Conservation (phyloP, 2,888 invertebrate species). For the Lasioglossum morio region DNA sequence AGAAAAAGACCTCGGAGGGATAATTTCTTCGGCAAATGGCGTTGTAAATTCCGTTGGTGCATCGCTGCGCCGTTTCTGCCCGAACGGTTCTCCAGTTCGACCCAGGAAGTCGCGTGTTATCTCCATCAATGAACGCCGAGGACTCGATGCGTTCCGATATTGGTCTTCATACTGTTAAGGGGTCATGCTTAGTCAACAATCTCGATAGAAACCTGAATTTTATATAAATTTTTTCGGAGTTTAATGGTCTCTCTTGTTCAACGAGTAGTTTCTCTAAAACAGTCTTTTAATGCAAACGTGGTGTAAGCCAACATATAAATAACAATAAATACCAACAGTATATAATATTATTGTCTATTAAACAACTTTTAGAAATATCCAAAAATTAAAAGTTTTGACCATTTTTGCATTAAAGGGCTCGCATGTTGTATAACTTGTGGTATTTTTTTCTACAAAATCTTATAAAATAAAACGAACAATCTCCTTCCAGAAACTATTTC, state of each 20-base stretch:
- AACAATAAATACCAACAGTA: no score
- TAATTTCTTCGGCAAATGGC: slow-evolving; percentile 59
- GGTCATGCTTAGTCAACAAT: slow-evolving; percentile 7
- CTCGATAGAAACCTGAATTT: neutral
- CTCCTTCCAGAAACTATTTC: neutral
- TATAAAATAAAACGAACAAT: neutral
- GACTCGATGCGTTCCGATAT: slow-evolving; percentile 26
- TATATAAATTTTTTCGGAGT: neutral
- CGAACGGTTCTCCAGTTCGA: slow-evolving; percentile 41
- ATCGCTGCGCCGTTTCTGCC: slow-evolving; percentile 35
- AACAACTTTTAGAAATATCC: neutral
- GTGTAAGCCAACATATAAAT: neutral
- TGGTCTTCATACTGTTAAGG: slow-evolving; percentile 21
- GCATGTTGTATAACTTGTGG: neutral
- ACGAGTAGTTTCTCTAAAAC: neutral
- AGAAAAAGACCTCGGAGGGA: slow-evolving; percentile 44
- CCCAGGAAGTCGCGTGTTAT: slow-evolving; percentile 57
- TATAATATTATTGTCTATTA: neutral
- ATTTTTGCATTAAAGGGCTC: neutral
- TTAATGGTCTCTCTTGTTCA: neutral
- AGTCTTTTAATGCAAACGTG: neutral
- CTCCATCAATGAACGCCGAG: slow-evolving; percentile 49
- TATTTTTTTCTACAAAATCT: neutral
- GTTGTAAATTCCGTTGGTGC: slow-evolving; percentile 56
- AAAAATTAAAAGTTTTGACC: neutral